Base-by-base conservation (phyloP, 2,888 invertebrate species). In the Drosophila subquinaria region DNA sequence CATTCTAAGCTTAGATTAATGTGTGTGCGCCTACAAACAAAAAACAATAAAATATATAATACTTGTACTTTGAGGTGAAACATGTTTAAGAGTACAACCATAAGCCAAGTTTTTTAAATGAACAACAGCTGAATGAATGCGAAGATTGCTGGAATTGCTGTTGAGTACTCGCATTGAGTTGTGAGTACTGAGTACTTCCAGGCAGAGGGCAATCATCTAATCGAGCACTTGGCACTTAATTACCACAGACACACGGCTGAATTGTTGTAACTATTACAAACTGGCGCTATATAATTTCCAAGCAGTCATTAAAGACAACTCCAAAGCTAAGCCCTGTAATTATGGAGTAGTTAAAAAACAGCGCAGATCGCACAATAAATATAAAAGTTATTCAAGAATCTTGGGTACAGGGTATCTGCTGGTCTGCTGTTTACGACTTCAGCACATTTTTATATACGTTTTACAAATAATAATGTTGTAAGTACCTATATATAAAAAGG, bases 181-280 rank as follows among this genome's bases (percentile, higher is more conserved):
- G 47, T 42, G 17, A 42, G 60, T 60, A 42, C 61, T 27, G 53
- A 15, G 79, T 66, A 79, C 79, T 70, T 75, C 63, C 76, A 79
- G 60, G 76, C 76, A 79, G 70, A 45, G 67, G 71, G 79, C 77
- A 82, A 87, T 82, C 81, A 84, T 87, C 84, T 82, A 77, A 82
- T 82, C 86, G 83, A 80, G 81, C 66, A 88, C 81, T 83, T 84
- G 83, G 76, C 83, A 76, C 87, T 88, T 83, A 83, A 83, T 83
- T 83, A 82, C 86, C 69, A 62, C 68, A 57, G 17, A 69, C 66
- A 64, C 45, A 64, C 47, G 36, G 35, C 42, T 50, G 36, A 50
- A 30, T 65, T 61, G 63, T 47, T 78, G 80, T 69, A 73, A 71
- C 77, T 59, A 69, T 69, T 76, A 76, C 76, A 79, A 72, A 59